These are phyloP conservation scores for Galemys pyrenaicus DNA, from an alignment of 2,113 vertebrate genomes.

Conservation along the genomic window DNA sequence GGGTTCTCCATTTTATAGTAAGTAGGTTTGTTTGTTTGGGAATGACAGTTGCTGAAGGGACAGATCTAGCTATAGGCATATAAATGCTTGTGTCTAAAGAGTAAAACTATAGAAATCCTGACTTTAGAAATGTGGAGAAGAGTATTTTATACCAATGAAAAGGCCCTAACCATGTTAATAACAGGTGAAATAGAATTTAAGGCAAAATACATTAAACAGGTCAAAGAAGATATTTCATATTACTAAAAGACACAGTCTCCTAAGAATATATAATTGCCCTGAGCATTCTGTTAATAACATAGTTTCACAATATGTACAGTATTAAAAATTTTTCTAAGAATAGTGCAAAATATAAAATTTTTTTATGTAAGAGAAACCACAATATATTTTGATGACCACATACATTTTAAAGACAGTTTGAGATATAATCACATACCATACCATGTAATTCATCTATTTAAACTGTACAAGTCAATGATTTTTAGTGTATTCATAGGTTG, in stretches of 20 bases:
- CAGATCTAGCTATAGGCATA: background rate
- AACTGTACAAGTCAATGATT: background rate
- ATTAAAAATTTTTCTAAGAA: constrained; percentile 14
- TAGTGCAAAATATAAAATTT: background rate
- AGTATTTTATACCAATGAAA: background rate
- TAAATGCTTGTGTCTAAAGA: constrained; percentile 6
- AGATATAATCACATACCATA: background rate
- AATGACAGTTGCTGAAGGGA: background rate
- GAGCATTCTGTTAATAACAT: constrained; percentile 41
- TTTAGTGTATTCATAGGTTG: background rate
- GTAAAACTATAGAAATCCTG: background rate
- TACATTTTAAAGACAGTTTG: constrained; percentile 9
- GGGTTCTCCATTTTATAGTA: background rate
- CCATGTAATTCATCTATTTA: background rate
- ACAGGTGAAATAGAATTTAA: constrained; percentile 28
- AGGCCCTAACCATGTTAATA: background rate
- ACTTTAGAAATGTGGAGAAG: constrained; percentile 1
- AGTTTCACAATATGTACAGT: background rate
- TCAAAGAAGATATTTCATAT: background rate
- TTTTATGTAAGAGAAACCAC: background rate
- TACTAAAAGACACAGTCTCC: background rate
- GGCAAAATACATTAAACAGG: background rate
- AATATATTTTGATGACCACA: background rate
- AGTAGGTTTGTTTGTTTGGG: background rate
- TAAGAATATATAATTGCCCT: constrained; percentile 8